These are phyloP conservation scores for Actenoides hombroni DNA, from an alignment of 2,113 vertebrate genomes.

Conservation along the genomic window DNA sequence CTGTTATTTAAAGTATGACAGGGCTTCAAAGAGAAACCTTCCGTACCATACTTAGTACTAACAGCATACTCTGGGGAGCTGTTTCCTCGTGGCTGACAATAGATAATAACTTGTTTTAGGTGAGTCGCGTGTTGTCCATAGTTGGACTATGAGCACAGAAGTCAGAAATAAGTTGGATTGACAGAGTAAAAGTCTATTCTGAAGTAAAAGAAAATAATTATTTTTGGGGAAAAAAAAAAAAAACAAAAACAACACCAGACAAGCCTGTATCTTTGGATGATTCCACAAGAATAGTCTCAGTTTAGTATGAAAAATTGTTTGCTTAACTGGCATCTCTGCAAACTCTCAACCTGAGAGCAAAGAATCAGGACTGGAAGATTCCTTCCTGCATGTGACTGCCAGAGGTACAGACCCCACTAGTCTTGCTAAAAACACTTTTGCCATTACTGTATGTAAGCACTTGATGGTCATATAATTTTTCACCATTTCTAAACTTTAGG, in stretches of 20 bases:
- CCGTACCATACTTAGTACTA: neutral
- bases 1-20: neutral
- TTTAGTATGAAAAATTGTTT: neutral
- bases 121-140: neutral
- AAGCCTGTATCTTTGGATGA: neutral
- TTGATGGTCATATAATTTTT: neutral
- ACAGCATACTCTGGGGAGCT: neutral
- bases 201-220: neutral
- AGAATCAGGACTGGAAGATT: neutral
- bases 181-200: neutral
- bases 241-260: neutral
- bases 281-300: neutral
- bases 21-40: conserved; percentile 23
- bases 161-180: neutral
- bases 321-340: neutral
- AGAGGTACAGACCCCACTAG: neutral
- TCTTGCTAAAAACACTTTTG: neutral
- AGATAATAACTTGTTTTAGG: neutral
- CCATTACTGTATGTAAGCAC: neutral
- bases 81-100: neutral
- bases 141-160: neutral
- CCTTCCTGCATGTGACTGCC: neutral
- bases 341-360: neutral
- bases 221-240: neutral
- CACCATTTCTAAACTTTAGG: neutral